phyloP scores from a whole-genome alignment of 2,113 vertebrate species.

The Candoia aspera region DNA sequence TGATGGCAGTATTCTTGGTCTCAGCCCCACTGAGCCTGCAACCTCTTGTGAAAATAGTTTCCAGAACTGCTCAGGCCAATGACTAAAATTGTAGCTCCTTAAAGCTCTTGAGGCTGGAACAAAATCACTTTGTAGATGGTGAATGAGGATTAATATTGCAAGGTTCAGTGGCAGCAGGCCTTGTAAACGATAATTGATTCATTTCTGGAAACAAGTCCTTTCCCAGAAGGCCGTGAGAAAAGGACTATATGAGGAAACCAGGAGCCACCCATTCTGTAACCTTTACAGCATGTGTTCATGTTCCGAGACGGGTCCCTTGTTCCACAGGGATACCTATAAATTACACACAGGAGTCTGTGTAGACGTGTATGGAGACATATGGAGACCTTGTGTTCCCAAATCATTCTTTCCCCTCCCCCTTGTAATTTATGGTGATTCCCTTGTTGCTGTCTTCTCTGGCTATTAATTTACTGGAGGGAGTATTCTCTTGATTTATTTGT shows the following conservation, averaged over 20 bases:
- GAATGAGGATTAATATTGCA: slow-evolving; percentile 69
- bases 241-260: slow-evolving; percentile 61
- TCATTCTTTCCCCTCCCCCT: slow-evolving; percentile 26
- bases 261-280: slow-evolving; percentile 66
- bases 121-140: slow-evolving; percentile 63
- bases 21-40: slow-evolving; percentile 46
- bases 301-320: slow-evolving; percentile 55
- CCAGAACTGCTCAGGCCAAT: slow-evolving; percentile 47
- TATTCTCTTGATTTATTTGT: slow-evolving; percentile 31
- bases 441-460: slow-evolving; percentile 41
- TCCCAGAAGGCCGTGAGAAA: slow-evolving; percentile 65
- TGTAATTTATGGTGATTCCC: slow-evolving; percentile 58
- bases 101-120: slow-evolving; percentile 58
- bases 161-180: slow-evolving; percentile 64
- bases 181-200: slow-evolving; percentile 73
- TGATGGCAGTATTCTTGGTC: slow-evolving; percentile 56
- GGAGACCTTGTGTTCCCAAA: slow-evolving; percentile 64
- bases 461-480: slow-evolving; percentile 42
- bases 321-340: slow-evolving; percentile 63
- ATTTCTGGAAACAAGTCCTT: slow-evolving; percentile 60
- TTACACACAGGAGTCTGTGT: slow-evolving; percentile 43
- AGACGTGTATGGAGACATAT: slow-evolving; percentile 70
- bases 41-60: slow-evolving; percentile 64
- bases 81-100: slow-evolving; percentile 40
- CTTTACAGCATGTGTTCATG: slow-evolving; percentile 65